Evolutionary conservation across 2,888 invertebrate genomes (phyloP).

Genomic region (Agrochola macilenta): DNA sequence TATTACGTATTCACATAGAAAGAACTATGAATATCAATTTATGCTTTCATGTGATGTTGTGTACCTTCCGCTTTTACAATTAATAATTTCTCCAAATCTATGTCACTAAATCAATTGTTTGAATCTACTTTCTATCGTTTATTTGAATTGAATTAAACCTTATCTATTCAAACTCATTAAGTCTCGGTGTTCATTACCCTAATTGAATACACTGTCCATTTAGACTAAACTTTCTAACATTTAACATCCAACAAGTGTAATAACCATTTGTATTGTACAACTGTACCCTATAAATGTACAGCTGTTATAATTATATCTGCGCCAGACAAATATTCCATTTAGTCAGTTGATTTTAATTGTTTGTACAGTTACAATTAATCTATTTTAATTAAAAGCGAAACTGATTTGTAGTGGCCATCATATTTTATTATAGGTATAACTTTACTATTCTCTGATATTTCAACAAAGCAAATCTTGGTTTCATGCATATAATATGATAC

Average conservation of each 20-base stretch:
- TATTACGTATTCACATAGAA: constrained; percentile 57
- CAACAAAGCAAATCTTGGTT: constrained; percentile 65
- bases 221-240: constrained; percentile 62
- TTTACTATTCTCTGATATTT: constrained; percentile 55
- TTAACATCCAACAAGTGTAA: constrained; percentile 55
- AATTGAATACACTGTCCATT: constrained; percentile 61
- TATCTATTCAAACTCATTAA: constrained; percentile 39
- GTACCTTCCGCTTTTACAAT: background rate
- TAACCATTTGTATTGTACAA: constrained; percentile 55
- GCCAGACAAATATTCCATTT: constrained; percentile 58
- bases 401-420: constrained; percentile 41
- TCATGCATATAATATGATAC: constrained; percentile 75
- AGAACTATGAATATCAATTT: constrained; percentile 9
- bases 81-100: background rate
- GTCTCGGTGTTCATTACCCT: constrained; percentile 48
- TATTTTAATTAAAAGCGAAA: constrained; percentile 57
- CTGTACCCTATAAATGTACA: constrained; percentile 39
- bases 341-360: constrained; percentile 54
- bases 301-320: constrained; percentile 47
- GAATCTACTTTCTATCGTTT: constrained; percentile 11
- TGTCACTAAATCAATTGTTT: constrained; percentile 19
- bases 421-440: constrained; percentile 48
- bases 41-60: background rate
- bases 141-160: constrained; percentile 35
- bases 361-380: constrained; percentile 49